A percentile compares a stretch with the other conserved stretches of the same genome.
These are phyloP conservation scores for Natrix natrix DNA, from an alignment of 2,797 vertebrate species.

Conservation along the genomic window DNA sequence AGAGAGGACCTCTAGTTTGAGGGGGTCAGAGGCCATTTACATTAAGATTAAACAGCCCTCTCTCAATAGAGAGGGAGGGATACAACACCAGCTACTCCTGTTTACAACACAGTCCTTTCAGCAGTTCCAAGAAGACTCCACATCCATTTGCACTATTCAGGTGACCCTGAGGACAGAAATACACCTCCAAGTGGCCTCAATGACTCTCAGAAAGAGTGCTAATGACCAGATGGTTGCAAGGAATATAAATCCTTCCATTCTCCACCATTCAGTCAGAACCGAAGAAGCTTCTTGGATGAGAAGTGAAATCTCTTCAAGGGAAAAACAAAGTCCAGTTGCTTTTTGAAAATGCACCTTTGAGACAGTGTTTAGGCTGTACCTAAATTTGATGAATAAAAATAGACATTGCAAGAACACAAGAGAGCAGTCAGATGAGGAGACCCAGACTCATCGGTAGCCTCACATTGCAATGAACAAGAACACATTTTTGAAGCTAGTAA, in stretches of 20 bases:
- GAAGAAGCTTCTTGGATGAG: not conserved
- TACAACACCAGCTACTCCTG: not conserved
- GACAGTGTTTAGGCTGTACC: not conserved
- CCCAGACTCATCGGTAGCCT: not conserved
- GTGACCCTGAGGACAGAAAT: not conserved
- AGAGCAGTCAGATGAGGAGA: not conserved
- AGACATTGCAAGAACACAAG: not conserved
- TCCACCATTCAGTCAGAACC: not conserved
- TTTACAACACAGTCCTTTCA: not conserved
- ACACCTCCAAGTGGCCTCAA: not conserved
- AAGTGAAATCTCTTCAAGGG: not conserved
- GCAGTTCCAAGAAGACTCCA: not conserved
- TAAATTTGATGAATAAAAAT: not conserved
- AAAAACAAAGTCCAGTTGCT: not conserved
- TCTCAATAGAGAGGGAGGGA: not conserved
- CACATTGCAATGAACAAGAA: not conserved
- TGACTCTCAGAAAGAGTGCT: not conserved
- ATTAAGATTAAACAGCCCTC: not conserved
- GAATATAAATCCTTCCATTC: not conserved
- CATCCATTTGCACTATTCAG: not conserved
- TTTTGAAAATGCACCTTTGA: not conserved
- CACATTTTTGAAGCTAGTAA: not conserved
- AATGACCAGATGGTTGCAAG: not conserved
- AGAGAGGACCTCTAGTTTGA: not conserved
- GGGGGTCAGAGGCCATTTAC: not conserved